Percentiles rank a stretch among this genome's conserved stretches.
phyloP scores from a whole-genome alignment of 2,113 vertebrate species.

The Phalacrocorax pelagicus region DNA sequence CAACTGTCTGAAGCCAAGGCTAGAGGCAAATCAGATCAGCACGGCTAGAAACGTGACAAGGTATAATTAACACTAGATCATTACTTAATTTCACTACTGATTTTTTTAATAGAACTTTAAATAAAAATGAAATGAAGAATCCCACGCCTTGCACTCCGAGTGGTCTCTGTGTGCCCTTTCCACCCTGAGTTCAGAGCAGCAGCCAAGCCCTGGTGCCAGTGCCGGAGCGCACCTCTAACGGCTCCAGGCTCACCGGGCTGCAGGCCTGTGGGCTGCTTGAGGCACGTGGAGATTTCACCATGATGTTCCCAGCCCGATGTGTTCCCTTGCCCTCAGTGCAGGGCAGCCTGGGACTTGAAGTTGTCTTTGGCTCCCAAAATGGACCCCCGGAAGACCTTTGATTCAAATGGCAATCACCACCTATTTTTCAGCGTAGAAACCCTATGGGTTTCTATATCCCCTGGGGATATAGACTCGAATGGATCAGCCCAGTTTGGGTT shows the following conservation, averaged over 20 bases:
- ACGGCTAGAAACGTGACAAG: not conserved
- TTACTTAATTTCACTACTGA: not conserved
- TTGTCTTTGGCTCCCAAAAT: not conserved
- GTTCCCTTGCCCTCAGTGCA: not conserved
- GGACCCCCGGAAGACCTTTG: not conserved
- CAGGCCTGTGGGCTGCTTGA: fast-evolving
- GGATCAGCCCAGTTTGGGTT: not conserved
- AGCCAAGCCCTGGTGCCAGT: fast-evolving
- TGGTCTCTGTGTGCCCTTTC: not conserved
- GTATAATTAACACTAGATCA: not conserved
- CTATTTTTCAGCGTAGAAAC: not conserved
- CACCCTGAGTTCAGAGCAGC: not conserved
- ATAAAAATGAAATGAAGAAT: not conserved
- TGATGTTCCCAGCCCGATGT: fast-evolving
- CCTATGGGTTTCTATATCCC: not conserved
- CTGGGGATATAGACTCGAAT: not conserved
- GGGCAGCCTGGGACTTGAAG: not conserved
- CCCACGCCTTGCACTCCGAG: fast-evolving
- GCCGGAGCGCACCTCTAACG: fast-evolving
- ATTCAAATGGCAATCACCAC: not conserved
- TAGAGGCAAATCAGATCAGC: constrained; percentile 6
- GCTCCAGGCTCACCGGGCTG: not conserved
- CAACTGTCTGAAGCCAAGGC: not conserved
- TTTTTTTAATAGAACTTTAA: not conserved
- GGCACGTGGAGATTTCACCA: not conserved